A percentile compares a stretch with the other conserved stretches of the same genome.
Evolutionary conservation across 2,113 vertebrate species (phyloP).

Genomic region (Mesitornis unicolor): DNA sequence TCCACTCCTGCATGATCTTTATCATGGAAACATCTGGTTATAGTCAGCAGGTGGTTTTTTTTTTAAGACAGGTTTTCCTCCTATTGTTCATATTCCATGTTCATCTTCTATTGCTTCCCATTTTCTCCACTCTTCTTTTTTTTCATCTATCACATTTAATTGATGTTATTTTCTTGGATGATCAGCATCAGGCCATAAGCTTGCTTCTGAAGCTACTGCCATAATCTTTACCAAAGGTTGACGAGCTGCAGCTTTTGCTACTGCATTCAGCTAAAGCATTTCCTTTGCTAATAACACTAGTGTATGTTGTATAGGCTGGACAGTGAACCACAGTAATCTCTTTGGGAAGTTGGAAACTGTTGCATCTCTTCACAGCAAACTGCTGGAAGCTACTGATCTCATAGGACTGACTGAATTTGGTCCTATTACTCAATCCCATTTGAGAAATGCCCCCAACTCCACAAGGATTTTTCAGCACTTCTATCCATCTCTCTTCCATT

Average conservation of each 20-base stretch:
- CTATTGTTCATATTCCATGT: not conserved
- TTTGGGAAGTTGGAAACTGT: not conserved
- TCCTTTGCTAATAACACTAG: not conserved
- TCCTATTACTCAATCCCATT: not conserved
- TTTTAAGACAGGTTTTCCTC: fast-evolving
- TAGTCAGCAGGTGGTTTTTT: not conserved
- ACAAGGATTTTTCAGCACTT: not conserved
- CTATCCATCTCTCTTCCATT: not conserved
- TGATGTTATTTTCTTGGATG: not conserved
- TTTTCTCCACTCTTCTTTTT: not conserved
- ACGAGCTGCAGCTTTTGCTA: not conserved
- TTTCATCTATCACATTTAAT: not conserved
- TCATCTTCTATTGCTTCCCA: not conserved
- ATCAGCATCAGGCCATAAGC: fast-evolving
- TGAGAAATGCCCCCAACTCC: not conserved
- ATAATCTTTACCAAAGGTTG: not conserved
- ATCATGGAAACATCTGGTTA: not conserved
- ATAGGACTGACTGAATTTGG: not conserved
- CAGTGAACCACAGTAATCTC: not conserved
- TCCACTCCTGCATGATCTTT: not conserved
- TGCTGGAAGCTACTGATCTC: not conserved
- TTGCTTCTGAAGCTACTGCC: not conserved
- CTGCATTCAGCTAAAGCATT: not conserved
- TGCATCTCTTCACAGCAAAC: not conserved
- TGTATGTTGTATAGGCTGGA: not conserved